Evolutionary conservation across 2,797 vertebrate species (phyloP).

Genomic region (Karalla daura): DNA sequence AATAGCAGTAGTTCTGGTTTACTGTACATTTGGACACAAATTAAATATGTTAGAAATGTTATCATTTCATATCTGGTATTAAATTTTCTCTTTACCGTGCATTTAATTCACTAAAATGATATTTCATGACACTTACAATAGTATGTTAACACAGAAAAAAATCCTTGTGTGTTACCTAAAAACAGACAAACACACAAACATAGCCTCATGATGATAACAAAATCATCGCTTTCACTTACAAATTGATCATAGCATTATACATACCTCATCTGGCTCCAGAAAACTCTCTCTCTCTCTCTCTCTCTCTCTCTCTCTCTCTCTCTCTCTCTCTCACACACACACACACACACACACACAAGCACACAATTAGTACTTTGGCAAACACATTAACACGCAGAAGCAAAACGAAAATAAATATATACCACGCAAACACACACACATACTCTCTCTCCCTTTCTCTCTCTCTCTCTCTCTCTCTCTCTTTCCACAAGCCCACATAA

Average conservation of each 20-base stretch:
- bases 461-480: slow-evolving; percentile 41
- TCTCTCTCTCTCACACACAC: neutral
- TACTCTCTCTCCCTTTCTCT: slow-evolving; percentile 27
- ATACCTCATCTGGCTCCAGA: no score
- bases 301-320: neutral
- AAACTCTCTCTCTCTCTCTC: slow-evolving; percentile 5
- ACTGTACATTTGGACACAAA: no score
- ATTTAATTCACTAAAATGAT: neutral
- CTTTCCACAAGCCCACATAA: slow-evolving; percentile 54
- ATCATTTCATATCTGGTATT: no score
- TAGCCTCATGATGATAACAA: no score
- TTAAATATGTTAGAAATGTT: no score
- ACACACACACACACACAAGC: neutral
- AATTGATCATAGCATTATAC: no score
- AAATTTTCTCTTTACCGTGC: no score
- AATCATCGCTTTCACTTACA: no score
- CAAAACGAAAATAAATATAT: slow-evolving; percentile 72
- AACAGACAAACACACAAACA: neutral
- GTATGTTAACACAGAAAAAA: neutral
- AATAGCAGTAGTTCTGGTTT: no score
- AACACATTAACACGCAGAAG: slow-evolving; percentile 70
- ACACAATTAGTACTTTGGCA: slow-evolving; percentile 40
- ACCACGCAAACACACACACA: slow-evolving; percentile 45
- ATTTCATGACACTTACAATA: neutral
- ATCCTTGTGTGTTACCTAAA: neutral